Evolutionary conservation across 2,113 vertebrate species (phyloP).

Genomic region (Macrotis lagotis): DNA sequence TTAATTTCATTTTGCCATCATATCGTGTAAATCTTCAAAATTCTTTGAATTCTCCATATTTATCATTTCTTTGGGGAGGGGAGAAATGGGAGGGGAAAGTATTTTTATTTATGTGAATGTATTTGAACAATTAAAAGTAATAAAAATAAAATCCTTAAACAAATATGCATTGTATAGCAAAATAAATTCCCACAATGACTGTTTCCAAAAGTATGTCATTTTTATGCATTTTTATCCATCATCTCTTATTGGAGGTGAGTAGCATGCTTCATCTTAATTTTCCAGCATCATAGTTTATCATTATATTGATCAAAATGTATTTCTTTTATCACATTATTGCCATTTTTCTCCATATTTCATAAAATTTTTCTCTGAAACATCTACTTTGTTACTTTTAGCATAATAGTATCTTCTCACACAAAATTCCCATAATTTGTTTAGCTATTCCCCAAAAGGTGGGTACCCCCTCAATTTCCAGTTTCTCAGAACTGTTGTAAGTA

Average conservation of each 20-base stretch:
- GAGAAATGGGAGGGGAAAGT: no score
- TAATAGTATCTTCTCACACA: neutral
- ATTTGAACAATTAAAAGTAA: neutral
- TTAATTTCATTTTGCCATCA: neutral
- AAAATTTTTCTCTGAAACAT: neutral
- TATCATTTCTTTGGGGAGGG: neutral
- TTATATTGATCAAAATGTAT: neutral
- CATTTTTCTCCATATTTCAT: neutral
- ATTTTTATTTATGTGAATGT: neutral
- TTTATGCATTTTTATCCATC: neutral
- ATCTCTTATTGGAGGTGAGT: neutral
- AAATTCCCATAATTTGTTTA: neutral
- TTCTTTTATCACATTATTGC: neutral
- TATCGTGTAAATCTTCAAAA: neutral
- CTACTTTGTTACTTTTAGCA: neutral
- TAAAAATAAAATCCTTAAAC: neutral
- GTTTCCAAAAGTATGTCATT: neutral
- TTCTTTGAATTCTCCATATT: neutral
- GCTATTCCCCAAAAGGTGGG: neutral
- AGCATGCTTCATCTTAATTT: neutral
- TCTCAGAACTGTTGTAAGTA: neutral
- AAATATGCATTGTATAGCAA: neutral
- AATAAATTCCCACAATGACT: neutral
- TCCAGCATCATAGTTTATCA: neutral
- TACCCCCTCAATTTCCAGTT: neutral